Conservation (phyloP, 1,140 invertebrate species). For the Notospermus geniculatus region DNA sequence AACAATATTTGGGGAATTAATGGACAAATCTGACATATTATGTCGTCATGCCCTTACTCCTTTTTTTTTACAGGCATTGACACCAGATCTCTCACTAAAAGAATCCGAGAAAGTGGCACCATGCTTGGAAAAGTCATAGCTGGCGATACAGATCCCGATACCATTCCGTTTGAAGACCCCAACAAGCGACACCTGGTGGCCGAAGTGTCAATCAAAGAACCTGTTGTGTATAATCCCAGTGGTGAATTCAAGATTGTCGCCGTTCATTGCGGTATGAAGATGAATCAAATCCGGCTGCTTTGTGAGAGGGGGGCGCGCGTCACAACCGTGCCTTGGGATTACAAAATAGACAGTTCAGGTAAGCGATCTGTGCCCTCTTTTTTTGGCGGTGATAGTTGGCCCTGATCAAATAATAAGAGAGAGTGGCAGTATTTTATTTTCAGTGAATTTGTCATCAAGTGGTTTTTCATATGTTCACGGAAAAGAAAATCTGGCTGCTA, state of each 20-base stretch:
- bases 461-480: too few species aligned
- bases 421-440: too few species aligned
- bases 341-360: slow-evolving; percentile 53
- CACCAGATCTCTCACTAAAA: slow-evolving; percentile 51
- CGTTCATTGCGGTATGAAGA: slow-evolving; percentile 94
- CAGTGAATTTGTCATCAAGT: too few species aligned
- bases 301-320: slow-evolving; percentile 80
- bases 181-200: slow-evolving; percentile 85
- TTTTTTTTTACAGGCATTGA: slow-evolving; percentile 49
- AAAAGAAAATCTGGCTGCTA: too few species aligned
- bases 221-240: slow-evolving; percentile 69
- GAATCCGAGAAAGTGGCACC: slow-evolving; percentile 50
- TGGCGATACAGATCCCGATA: slow-evolving; percentile 50
- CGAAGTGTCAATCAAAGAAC: slow-evolving; percentile 81
- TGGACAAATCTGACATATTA: too few species aligned
- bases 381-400: too few species aligned
- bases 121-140: slow-evolving; percentile 63
- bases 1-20: too few species aligned
- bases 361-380: slow-evolving; percentile 14
- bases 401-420: too few species aligned
- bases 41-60: too few species aligned
- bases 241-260: slow-evolving; percentile 79
- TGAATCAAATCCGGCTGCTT: slow-evolving; percentile 93
- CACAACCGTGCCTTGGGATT: slow-evolving; percentile 89
- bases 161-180: slow-evolving; percentile 68